These are phyloP conservation scores for Lepidurus couesii DNA, from an alignment of 1,140 invertebrate species.

Conservation along the genomic window DNA sequence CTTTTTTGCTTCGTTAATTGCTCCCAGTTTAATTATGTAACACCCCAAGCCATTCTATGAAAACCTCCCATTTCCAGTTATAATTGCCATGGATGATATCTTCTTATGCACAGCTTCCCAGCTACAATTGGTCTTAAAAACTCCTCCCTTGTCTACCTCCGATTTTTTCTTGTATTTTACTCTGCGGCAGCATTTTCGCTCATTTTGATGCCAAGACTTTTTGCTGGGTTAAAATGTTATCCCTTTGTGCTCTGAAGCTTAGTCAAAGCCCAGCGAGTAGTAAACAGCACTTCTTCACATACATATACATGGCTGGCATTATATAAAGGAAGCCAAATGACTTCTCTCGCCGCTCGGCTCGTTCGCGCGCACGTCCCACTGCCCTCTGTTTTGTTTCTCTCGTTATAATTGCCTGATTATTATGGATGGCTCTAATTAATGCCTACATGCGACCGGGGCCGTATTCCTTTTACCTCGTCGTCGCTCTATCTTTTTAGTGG, in stretches of 20 bases:
- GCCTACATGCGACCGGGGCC: conserved; percentile 16
- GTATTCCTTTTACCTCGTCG: neutral
- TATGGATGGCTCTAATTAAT: conserved; percentile 22
- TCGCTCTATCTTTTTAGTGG: neutral
- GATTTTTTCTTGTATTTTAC: too few species aligned
- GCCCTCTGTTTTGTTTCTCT: conserved; percentile 5
- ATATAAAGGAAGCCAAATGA: conserved; percentile 6
- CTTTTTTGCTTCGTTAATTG: neutral
- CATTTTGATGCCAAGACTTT: neutral
- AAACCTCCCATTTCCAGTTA: neutral
- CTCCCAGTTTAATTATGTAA: neutral
- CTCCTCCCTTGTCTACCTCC: neutral
- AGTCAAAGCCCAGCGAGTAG: neutral
- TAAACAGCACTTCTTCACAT: neutral
- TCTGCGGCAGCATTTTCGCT: neutral
- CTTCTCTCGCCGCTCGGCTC: neutral
- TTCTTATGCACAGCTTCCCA: neutral
- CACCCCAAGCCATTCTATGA: neutral
- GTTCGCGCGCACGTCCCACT: neutral
- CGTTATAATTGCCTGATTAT: conserved; percentile 22
- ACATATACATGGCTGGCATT: neutral
- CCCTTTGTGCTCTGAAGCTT: neutral
- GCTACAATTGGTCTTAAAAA: neutral
- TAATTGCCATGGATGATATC: neutral
- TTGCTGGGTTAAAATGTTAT: neutral